Base-by-base conservation (phyloP, 2,113 vertebrate species). In the Actinemys pallida region DNA sequence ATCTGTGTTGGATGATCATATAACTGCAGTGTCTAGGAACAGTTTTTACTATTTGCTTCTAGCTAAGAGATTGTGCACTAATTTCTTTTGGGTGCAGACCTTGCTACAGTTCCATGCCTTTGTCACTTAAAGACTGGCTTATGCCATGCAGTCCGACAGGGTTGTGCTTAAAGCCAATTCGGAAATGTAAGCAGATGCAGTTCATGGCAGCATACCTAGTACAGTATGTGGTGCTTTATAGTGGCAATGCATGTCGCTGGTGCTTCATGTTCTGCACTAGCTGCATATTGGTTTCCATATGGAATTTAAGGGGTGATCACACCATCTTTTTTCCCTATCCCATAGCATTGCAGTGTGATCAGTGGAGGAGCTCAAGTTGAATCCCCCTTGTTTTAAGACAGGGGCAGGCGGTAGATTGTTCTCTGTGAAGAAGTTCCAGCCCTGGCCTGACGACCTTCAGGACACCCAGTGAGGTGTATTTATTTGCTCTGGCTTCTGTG, bases 271-370 rank as follows among this genome's bases (percentile, higher is more conserved):
- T 69, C 62, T 69, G 16, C 31, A n/a, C 35, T 35, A 69, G 62
- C 62, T 19, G 62, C 16, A 7, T 69, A 17, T 69, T n/a, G 31
- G 24, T 90, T 2, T 0, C 2, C 0, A 22, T 47, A 24, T 45
- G 72, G 45, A 69, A 2, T 19, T 83, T 31, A 65, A 53, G 17
- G 45, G 82, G 54, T 65, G 50, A 62, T 35, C 59, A 62, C 12
- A 13, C 29, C 59, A 62, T 62, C 59, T 62, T 62, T 62, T 31
- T 62, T 16, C 29, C 59, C 59, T 35, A 62, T 35, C 29, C 59
- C 59, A 31, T 29, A 16, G 59, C 29, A 16, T 62, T 12, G 59
- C 29, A 62, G 29, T 62, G 59, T 6, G 29, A 62, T 62, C 29
- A 62, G 29, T 31, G 29, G 13, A 16, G 29, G 13, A 57, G 56